Evolutionary conservation across 2,888 invertebrate genomes (phyloP).

Genomic region (Meliscaeva auricollis): DNA sequence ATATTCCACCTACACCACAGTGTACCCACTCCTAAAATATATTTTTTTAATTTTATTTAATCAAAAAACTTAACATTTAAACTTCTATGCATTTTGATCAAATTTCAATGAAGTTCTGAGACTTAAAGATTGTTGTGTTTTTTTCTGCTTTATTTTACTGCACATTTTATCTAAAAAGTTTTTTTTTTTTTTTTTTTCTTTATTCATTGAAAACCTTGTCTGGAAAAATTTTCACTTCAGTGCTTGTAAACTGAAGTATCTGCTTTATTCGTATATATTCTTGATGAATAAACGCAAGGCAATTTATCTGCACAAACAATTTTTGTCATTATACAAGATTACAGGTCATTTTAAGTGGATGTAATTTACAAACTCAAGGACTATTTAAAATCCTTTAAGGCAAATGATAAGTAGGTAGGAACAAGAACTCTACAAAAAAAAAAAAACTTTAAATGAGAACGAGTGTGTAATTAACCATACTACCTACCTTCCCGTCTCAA

Average conservation of each 20-base stretch:
- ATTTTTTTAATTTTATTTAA: too few species aligned
- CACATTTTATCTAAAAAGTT: too few species aligned
- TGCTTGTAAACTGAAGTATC: background rate
- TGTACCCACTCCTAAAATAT: too few species aligned
- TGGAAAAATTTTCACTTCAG: background rate
- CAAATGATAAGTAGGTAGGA: background rate
- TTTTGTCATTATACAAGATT: conserved; percentile 65
- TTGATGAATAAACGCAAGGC: background rate
- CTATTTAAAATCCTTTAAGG: conserved; percentile 11
- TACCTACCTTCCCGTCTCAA: background rate
- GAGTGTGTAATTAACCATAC: background rate
- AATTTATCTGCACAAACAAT: conserved; percentile 60
- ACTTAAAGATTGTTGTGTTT: too few species aligned
- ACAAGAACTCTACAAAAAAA: background rate
- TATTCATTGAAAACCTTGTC: too few species aligned
- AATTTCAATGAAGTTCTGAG: too few species aligned
- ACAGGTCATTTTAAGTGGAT: conserved; percentile 60
- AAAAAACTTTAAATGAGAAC: background rate
- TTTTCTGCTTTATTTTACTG: too few species aligned
- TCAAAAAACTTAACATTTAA: too few species aligned
- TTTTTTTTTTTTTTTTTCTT: too few species aligned
- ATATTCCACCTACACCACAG: too few species aligned
- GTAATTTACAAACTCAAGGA: conserved; percentile 60
- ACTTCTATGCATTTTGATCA: too few species aligned
- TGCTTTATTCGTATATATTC: too few species aligned